Evolutionary conservation across 64 coral and sea anemone genomes (phyloP), one percentile per base, ranked within the genome.

Genomic region (Actinia tenebrosa): DNA sequence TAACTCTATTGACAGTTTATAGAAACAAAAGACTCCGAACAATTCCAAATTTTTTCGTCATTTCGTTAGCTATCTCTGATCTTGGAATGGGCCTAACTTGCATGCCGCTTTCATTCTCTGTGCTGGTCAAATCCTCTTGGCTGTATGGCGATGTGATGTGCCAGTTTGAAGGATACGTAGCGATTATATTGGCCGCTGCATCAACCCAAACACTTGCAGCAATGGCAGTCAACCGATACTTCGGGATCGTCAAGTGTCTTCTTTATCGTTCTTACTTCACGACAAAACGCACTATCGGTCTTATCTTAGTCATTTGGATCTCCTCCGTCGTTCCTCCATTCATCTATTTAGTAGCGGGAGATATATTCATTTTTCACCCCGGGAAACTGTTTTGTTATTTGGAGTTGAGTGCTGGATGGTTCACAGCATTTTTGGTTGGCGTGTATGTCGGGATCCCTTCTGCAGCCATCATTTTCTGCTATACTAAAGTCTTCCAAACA

Each of bases 41-140:
- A 16, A 79, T 87, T 26, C 77, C 92, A 71, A 94, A 90, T 46
- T 82, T 60, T 9, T 87, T 94, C 86, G 80, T 94, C 6, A 64
- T 82, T 6, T 94, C 92, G 46, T 77, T 94, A 9, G 92, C 92
- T 22, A 47, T 94, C 13, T 94, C 92, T 0, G 92, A 94, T 63
- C 54, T 90, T 52, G 77, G 77, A 7, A 87, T 94, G 61, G 92
- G 53, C 3, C 23, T 82, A 20, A 81, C 79, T 55, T 80, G 82
- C 20, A 55, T 77, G 45, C 92, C 88, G 16, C 50, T 94, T 2
- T 71, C 84, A 45, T 86, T 93, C 19, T 62, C 79, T 0, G 82
- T 84, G 17, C 61, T 94, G 0, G 61, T 54, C 17, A 56, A 52
- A 20, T 87, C 88, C 3, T 7, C 46, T 9, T 94, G 92, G 92